Percentiles rank a stretch among this genome's conserved stretches.
Evolutionary conservation across 2,888 invertebrate genomes (phyloP).

Genomic region (Synergus gifuensis): DNA sequence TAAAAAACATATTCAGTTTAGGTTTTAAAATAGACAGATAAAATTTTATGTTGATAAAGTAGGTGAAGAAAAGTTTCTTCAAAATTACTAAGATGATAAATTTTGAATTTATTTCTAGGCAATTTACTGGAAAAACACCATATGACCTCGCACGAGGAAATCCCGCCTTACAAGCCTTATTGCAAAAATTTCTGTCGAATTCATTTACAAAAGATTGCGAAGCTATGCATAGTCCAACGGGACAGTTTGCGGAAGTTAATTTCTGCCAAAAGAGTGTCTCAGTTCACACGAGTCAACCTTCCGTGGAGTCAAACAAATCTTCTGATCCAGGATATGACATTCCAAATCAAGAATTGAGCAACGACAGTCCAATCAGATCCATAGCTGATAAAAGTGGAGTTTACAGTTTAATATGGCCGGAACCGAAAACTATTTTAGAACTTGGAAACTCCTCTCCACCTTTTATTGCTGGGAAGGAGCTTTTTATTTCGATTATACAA

Average conservation of each 20-base stretch:
- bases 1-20: conserved; percentile 1
- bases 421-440: conserved; percentile 80
- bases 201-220: conserved; percentile 69
- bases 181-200: conserved; percentile 69
- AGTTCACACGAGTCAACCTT: conserved; percentile 72
- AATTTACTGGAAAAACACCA: conserved; percentile 73
- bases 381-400: conserved; percentile 64
- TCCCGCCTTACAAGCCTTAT: conserved; percentile 64
- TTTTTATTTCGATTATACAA: conserved; percentile 78
- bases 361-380: conserved; percentile 67
- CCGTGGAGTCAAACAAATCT: conserved; percentile 73
- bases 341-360: conserved; percentile 63
- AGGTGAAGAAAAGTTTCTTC: not conserved
- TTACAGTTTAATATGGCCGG: conserved; percentile 80
- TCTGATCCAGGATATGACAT: conserved; percentile 71
- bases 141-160: conserved; percentile 71
- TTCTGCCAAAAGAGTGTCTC: conserved; percentile 69
- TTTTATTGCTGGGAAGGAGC: conserved; percentile 77
- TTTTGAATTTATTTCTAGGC: conserved; percentile 61
- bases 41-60: conserved; percentile 26
- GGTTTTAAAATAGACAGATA: too few species aligned
- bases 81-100: not conserved
- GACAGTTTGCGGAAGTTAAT: conserved; percentile 67
- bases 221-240: conserved; percentile 67
- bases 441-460: conserved; percentile 77